Base-by-base conservation (phyloP, 1,140 invertebrate species). In the Brachionus asplanchnoidis region DNA sequence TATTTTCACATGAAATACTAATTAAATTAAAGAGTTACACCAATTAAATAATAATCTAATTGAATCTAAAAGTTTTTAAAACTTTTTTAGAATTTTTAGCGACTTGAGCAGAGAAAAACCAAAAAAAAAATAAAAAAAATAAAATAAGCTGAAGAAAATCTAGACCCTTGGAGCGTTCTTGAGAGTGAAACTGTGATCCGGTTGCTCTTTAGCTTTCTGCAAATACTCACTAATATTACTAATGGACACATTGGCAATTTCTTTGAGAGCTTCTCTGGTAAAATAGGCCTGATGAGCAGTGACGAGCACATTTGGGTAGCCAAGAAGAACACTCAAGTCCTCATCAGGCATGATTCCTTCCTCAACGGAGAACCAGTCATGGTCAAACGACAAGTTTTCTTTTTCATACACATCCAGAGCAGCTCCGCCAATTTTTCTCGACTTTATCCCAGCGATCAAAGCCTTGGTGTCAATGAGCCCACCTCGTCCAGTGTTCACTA, bases 351-450 rank as follows among this genome's bases (percentile, higher is more conserved):
- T 44, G 23, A 66, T 23, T 8, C 36, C 14, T 36, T 83, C 23
- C 14, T 60, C 36, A 44, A 46, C 5, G 23, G 73, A 77, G 42
- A 77, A 77, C 73, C 56, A 83, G 26, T 83, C 79, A 26, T 46
- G 53, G 26, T 65, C 53, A 32, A 83, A 83, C 1, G 53, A 83
- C 20, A 65, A 8, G 8, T 83, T 83, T 68, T 83, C 79, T 46
- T 83, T 66, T 83, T 83, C 79, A 26, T 83, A 83, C 7, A 83
- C 79, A 68, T 83, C 79, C 20, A 83, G n/a, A 68, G 56, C 79
- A 66, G 79, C 79, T 44, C 79, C 79, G 2, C 79, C 53, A n/a
- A 83, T 26, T 68, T 83, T 83, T 66, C 60, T 60, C 12, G 79
- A 83, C 40, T 66, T 68, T 23, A 83, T 40, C n/a, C 79, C 53